A percentile compares a stretch with the other conserved stretches of the same genome.
Evolutionary conservation across 2,888 invertebrate genomes (phyloP).

Genomic region (Calliphora vomitoria): DNA sequence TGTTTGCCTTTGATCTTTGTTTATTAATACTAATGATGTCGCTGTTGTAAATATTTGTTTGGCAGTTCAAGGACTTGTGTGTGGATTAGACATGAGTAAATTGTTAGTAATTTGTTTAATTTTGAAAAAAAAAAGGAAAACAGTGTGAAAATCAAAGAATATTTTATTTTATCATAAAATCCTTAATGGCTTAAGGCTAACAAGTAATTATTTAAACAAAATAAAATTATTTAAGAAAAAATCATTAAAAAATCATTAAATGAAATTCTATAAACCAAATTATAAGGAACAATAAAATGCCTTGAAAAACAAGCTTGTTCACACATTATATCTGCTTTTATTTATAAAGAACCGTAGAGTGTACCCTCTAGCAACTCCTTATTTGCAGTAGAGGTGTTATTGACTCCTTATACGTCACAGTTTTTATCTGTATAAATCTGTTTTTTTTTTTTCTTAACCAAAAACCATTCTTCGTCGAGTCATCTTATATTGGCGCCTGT

Average conservation of each 20-base stretch:
- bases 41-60: constrained; percentile 55
- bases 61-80: constrained; percentile 43
- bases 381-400: constrained; percentile 41
- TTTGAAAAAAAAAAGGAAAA: constrained; percentile 35
- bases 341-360: too few species aligned
- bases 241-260: neutral
- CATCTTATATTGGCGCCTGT: constrained; percentile 66
- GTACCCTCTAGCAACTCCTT: neutral
- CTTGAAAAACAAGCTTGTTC: too few species aligned
- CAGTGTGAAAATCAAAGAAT: constrained; percentile 68
- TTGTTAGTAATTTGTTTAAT: constrained; percentile 71
- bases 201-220: constrained; percentile 47
- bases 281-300: neutral
- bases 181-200: constrained; percentile 27
- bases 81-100: constrained; percentile 63
- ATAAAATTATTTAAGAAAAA: constrained; percentile 21
- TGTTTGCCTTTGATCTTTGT: constrained; percentile 76
- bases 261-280: neutral
- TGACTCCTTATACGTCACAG: constrained; percentile 31
- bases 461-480: constrained; percentile 52
- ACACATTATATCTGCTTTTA: too few species aligned
- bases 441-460: constrained; percentile 72
- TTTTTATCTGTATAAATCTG: constrained; percentile 63
- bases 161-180: constrained; percentile 16
- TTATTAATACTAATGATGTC: constrained; percentile 76